These are phyloP conservation scores for Hippocampus guttulatus DNA, from an alignment of 2,113 vertebrate genomes.

Conservation along the genomic window DNA sequence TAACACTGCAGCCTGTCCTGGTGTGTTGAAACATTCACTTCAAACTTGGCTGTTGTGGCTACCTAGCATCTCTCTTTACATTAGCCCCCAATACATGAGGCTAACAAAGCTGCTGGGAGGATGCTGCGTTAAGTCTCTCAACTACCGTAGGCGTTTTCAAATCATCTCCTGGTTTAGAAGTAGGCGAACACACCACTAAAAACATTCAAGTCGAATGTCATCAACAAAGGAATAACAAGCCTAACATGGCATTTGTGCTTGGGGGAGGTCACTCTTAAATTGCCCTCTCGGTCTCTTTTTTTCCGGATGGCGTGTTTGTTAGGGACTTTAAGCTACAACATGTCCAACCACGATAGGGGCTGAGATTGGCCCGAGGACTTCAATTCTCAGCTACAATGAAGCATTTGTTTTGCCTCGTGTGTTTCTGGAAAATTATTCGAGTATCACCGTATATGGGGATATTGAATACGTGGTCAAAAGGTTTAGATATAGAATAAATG, in stretches of 20 bases:
- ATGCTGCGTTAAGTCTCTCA: background rate
- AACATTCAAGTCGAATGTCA: background rate
- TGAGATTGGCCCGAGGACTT: background rate
- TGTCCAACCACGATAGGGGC: background rate
- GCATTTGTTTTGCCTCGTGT: background rate
- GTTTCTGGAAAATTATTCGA: background rate
- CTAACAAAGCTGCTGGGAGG: background rate
- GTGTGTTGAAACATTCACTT: slow-evolving; percentile 9
- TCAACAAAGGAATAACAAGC: background rate
- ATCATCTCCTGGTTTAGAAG: background rate
- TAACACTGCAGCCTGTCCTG: background rate
- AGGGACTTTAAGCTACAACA: background rate
- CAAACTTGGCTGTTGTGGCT: slow-evolving; percentile 24
- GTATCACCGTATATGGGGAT: background rate
- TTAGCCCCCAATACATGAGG: slow-evolving; percentile 37
- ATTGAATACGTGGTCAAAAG: too few species aligned
- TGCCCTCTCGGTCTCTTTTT: background rate
- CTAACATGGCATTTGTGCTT: background rate
- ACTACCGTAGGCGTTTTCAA: background rate
- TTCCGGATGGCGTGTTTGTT: background rate
- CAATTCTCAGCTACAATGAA: background rate
- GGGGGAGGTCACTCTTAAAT: background rate
- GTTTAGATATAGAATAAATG: too few species aligned
- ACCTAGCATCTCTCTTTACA: slow-evolving; percentile 38
- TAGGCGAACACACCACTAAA: background rate